Base-by-base conservation (phyloP, 2,113 vertebrate genomes). In the Hippolais icterina region DNA sequence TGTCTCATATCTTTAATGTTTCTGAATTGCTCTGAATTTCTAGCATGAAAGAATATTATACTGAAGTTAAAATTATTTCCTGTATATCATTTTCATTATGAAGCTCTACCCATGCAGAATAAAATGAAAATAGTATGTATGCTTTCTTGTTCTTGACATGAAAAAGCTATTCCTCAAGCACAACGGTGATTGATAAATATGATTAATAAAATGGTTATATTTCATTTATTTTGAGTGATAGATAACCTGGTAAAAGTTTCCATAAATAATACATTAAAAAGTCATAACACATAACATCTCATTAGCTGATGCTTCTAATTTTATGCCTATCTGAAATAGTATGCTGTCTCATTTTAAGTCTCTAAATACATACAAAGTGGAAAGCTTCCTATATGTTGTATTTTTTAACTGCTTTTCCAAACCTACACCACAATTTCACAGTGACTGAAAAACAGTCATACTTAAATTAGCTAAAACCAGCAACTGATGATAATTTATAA, bases 221-320 rank as follows among this genome's bases (percentile, higher is more conserved):
- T 92, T 96, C 49, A 87, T 79, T 92, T 92, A 74, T 83, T 94
- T 86, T 94, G 86, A 96, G 23, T 90, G 90, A 89, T 93, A 86
- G 56, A 83, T 93, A 95, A 89, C 46, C 49, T 82, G 19, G 64
- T 78, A 78, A 78, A 96, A 79, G 57, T 93, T 93, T 87, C 53
- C 23, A 86, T 90, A 96, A 87, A 89, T 94, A 95, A 96, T 84
- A 68, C 37, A 91, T 96, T 93, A 87, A 94, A 96, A 87, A 91
- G 85, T 93, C 89, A 54, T 78, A 95, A 80, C 75, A 93, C 64
- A 93, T 88, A 95, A 59, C 52, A 79, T 85, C 63, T 88, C 41
- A 95, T 96, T 94, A 87, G 69, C 35, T 72, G 25, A 68, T 86
- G 42, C 18, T 91, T 94, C 93, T 96, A 93, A 94, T 94, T 89